Evolutionary conservation across 2,888 invertebrate species (phyloP).

Genomic region (Stegophylla sp.): DNA sequence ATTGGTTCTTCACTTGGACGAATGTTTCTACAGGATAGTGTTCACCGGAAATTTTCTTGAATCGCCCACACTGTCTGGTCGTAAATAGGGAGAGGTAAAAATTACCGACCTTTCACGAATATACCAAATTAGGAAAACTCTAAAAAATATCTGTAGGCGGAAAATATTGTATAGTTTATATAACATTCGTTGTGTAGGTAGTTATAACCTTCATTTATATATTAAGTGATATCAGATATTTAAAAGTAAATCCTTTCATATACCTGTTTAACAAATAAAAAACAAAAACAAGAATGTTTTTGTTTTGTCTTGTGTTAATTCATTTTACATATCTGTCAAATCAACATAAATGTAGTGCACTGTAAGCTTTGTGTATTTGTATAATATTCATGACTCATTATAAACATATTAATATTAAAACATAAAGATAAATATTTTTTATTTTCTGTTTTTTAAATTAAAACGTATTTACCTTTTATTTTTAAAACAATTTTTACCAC

Average conservation of each 20-base stretch:
- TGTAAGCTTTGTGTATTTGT: not conserved
- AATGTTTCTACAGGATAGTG: not conserved
- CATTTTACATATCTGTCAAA: not conserved
- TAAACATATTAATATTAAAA: too few species aligned
- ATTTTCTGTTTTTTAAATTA: too few species aligned
- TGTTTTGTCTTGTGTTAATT: conserved; percentile 14
- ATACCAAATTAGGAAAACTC: conserved; percentile 57
- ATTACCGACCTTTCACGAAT: conserved; percentile 9
- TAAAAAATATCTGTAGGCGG: conserved; percentile 35
- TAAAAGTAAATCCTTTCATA: conserved; percentile 31
- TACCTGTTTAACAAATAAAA: not conserved
- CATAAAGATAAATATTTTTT: too few species aligned
- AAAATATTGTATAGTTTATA: conserved; percentile 25
- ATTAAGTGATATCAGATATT: too few species aligned
- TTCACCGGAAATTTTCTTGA: not conserved
- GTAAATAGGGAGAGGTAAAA: not conserved
- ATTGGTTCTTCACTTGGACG: not conserved
- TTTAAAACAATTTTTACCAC: not conserved
- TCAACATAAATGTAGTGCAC: not conserved
- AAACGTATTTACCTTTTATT: too few species aligned
- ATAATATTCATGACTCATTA: too few species aligned
- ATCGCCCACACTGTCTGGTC: conserved; percentile 38
- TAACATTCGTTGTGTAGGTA: conserved; percentile 2
- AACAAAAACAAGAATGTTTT: not conserved
- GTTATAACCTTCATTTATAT: conserved; percentile 31